These are phyloP conservation scores for Antechinus flavipes DNA, from an alignment of 2,113 vertebrate species.

Conservation along the genomic window DNA sequence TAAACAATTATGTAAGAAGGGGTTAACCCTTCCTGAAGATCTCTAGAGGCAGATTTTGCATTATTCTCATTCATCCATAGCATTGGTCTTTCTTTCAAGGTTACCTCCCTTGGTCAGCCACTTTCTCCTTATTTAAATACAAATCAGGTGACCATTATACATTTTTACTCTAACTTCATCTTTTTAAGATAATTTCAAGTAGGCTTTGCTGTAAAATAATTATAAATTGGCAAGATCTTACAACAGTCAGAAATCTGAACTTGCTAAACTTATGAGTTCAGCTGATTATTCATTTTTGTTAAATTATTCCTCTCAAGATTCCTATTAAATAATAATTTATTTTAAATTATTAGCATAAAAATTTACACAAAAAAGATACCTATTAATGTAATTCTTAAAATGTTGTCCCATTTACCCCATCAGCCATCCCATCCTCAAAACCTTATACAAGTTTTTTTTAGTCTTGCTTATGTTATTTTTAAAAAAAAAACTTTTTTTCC, in stretches of 20 bases:
- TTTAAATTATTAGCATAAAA: constrained; percentile 3
- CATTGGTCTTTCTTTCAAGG: neutral
- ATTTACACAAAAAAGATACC: neutral
- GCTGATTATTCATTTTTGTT: neutral
- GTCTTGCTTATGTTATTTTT: neutral
- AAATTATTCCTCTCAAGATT: neutral
- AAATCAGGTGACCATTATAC: neutral
- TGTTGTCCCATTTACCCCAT: neutral
- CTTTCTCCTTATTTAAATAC: neutral
- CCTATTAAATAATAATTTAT: neutral
- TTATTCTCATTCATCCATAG: neutral
- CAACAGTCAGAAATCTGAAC: constrained; percentile 13
- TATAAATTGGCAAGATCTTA: neutral
- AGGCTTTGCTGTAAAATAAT: neutral
- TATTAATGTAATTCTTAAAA: neutral
- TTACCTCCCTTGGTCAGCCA: neutral
- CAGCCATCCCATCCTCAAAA: neutral
- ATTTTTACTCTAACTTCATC: neutral
- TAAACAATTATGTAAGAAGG: no score
- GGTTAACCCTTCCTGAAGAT: neutral
- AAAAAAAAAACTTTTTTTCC: neutral
- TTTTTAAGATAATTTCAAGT: neutral
- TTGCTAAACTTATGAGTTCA: neutral
- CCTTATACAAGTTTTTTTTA: constrained; percentile 30
- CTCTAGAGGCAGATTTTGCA: neutral